Conservation (phyloP, 2,888 invertebrate genomes). For the Meandrusa payeni region DNA sequence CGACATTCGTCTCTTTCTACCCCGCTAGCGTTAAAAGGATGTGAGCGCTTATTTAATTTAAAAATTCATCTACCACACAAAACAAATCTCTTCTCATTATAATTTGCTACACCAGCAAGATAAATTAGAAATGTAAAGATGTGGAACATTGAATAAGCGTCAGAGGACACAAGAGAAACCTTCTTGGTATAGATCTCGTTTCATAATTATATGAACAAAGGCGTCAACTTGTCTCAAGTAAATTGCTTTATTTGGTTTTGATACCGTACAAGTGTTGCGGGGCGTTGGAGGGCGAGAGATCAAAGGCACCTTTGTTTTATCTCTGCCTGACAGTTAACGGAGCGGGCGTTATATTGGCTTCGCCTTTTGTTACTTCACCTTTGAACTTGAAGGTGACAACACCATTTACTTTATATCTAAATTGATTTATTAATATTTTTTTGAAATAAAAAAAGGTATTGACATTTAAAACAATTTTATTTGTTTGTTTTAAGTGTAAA, state of each 20-base stretch:
- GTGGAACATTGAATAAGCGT: background rate
- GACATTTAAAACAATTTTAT: too few species aligned
- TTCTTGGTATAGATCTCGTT: constrained; percentile 10
- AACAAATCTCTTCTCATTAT: too few species aligned
- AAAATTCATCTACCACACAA: too few species aligned
- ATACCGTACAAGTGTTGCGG: constrained; percentile 37
- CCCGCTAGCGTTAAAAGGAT: too few species aligned
- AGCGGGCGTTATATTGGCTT: constrained; percentile 29
- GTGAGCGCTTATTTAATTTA: too few species aligned
- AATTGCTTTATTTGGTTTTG: constrained; percentile 47
- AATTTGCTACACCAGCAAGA: too few species aligned
- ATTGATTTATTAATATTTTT: background rate
- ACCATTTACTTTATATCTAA: constrained; percentile 8
- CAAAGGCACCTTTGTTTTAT: constrained; percentile 69
- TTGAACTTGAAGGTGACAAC: constrained; percentile 24
- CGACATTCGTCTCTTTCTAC: too few species aligned
- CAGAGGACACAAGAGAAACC: constrained; percentile 7
- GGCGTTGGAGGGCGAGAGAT: constrained; percentile 48
- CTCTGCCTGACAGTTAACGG: constrained; percentile 36
- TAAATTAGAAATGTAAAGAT: too few species aligned
- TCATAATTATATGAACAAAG: constrained; percentile 57
- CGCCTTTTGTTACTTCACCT: constrained; percentile 26
- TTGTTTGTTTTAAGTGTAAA: too few species aligned
- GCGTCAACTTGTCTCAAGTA: constrained; percentile 57
- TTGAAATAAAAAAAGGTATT: background rate